Conservation (phyloP, 2,888 invertebrate genomes). For the Myopa tessellatipennis region DNA sequence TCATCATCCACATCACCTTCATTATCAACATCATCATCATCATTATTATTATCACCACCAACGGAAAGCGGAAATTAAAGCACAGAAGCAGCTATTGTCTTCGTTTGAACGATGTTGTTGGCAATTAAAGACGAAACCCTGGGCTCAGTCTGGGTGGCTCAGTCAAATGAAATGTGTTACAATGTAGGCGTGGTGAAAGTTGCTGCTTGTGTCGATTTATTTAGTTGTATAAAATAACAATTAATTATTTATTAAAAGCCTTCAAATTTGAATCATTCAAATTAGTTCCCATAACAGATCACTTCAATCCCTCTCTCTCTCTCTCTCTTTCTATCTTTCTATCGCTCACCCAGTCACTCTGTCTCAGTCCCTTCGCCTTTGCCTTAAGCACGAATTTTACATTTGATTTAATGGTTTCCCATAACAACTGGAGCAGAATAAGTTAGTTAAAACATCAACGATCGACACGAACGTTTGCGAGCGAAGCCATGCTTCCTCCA, state of each 20-base stretch:
- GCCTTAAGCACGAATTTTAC: conserved; percentile 4
- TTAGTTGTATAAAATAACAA: conserved; percentile 10
- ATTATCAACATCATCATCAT: not conserved
- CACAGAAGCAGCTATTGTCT: not conserved
- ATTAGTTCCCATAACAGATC: not conserved
- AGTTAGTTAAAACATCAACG: conserved; percentile 6
- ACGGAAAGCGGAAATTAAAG: not conserved
- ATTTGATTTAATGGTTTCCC: conserved; percentile 16
- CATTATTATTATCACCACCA: not conserved
- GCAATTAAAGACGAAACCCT: conserved; percentile 4
- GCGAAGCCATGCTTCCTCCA: not conserved
- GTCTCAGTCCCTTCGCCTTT: not conserved
- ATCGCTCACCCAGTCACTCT: not conserved
- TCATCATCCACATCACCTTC: not conserved
- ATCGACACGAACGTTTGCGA: conserved; percentile 14
- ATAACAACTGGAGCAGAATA: conserved; percentile 27
- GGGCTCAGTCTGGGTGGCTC: not conserved
- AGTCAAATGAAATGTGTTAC: too few relatives aligned
- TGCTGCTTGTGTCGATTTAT: not conserved
- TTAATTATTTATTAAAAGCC: conserved; percentile 3
- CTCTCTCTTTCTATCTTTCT: not conserved
- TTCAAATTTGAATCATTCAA: not conserved
- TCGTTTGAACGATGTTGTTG: not conserved
- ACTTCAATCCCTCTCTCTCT: not conserved
- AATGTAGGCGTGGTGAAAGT: conserved; percentile 27